Percentiles rank a stretch among this genome's conserved stretches.
Conservation (phyloP, 2,113 vertebrate species). For the Hemiscyllium ocellatum region DNA sequence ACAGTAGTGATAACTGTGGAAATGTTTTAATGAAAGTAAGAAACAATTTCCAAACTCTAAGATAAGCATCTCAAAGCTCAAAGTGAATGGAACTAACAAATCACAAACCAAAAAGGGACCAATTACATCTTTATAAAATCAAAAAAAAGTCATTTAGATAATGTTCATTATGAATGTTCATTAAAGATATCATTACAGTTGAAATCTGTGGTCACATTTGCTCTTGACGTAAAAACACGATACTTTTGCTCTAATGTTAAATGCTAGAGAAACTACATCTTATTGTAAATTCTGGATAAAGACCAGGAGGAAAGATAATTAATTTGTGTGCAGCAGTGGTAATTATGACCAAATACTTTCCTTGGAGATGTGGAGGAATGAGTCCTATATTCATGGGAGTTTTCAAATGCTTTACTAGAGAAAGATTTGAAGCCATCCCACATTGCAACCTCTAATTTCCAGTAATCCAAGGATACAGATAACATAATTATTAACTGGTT, state of each 20-base stretch:
- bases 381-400: not conserved
- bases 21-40: not conserved
- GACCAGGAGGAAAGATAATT: not conserved
- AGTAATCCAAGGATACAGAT: not conserved
- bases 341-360: not conserved
- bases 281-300: not conserved
- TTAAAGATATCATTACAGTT: not conserved
- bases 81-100: not conserved
- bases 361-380: not conserved
- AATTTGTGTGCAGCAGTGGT: not conserved
- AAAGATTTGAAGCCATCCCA: not conserved
- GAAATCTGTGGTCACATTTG: not conserved
- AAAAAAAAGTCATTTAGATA: not conserved
- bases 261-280: not conserved
- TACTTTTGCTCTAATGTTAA: not conserved
- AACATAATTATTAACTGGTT: slow-evolving; percentile 30
- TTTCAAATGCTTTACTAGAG: not conserved
- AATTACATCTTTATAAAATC: not conserved
- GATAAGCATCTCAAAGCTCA: not conserved
- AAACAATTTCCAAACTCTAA: not conserved
- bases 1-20: not conserved
- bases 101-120: not conserved
- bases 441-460: not conserved
- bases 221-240: not conserved
- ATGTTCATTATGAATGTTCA: not conserved